Evolutionary conservation across 2,113 vertebrate genomes (phyloP).

Genomic region (Solenodon paradoxus): DNA sequence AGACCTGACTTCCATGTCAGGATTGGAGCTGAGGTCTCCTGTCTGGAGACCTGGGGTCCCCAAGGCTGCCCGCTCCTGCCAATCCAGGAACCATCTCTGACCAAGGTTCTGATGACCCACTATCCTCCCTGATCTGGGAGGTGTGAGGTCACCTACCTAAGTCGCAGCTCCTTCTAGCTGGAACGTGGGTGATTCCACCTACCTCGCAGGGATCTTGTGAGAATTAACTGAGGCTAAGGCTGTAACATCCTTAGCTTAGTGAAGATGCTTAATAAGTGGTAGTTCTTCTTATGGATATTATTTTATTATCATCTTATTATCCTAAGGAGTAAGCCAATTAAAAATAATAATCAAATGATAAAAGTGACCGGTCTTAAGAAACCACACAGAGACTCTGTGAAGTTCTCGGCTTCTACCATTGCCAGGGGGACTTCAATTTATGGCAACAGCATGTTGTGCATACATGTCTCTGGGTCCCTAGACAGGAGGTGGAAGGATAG

Average conservation of each 20-base stretch:
- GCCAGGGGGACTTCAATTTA: background rate
- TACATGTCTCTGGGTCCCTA: background rate
- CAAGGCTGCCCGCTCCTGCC: background rate
- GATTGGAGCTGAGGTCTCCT: background rate
- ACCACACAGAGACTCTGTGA: background rate
- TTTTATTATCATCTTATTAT: slow-evolving; percentile 25
- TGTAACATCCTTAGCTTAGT: background rate
- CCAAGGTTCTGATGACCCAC: background rate
- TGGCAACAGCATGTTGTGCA: background rate
- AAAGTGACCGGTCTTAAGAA: background rate
- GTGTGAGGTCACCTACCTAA: background rate
- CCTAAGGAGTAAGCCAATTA: background rate
- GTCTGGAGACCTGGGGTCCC: background rate
- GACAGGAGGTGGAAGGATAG: background rate
- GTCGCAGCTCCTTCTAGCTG: background rate
- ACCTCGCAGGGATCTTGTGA: background rate
- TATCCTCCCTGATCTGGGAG: background rate
- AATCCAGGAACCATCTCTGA: background rate
- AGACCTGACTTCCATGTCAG: background rate
- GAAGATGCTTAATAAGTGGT: background rate
- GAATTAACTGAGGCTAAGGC: background rate
- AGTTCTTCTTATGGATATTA: background rate
- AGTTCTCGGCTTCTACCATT: background rate
- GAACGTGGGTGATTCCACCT: background rate
- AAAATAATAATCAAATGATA: slow-evolving; percentile 39